Evolutionary conservation across 2,888 invertebrate species (phyloP).

Genomic region (Melanostoma scalare): DNA sequence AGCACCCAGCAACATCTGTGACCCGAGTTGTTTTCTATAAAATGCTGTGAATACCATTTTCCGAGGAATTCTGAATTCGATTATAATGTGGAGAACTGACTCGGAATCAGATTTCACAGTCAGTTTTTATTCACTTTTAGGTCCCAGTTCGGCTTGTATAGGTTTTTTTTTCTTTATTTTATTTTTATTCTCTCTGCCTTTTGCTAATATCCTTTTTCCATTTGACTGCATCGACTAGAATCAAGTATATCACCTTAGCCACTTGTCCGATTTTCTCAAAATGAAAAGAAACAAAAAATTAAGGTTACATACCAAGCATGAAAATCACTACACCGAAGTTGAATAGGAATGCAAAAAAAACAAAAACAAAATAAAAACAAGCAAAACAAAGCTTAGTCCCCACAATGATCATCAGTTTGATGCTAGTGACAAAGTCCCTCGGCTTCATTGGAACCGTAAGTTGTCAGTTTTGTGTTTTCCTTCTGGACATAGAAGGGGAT

Average conservation of each 20-base stretch:
- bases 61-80: slow-evolving; percentile 41
- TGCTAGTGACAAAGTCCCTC: slow-evolving; percentile 50
- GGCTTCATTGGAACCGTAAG: slow-evolving; percentile 44
- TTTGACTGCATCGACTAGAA: slow-evolving; percentile 56
- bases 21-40: slow-evolving; percentile 21
- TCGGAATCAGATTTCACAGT: slow-evolving; percentile 63
- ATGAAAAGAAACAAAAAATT: slow-evolving; percentile 4
- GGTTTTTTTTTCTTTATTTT: slow-evolving; percentile 1
- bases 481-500: slow-evolving; percentile 12
- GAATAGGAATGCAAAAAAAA: slow-evolving; percentile 54
- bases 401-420: slow-evolving; percentile 29
- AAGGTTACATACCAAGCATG: slow-evolving; percentile 58
- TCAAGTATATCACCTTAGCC: not conserved
- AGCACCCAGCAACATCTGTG: slow-evolving; percentile 23
- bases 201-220: slow-evolving; percentile 69
- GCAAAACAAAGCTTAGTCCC: slow-evolving; percentile 36
- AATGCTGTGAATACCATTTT: slow-evolving; percentile 24
- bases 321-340: slow-evolving; percentile 71
- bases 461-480: slow-evolving; percentile 28
- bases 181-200: slow-evolving; percentile 12
- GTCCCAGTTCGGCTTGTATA: not conserved
- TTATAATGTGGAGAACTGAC: slow-evolving; percentile 34
- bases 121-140: slow-evolving; percentile 53
- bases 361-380: slow-evolving; percentile 52
- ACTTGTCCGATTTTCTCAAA: slow-evolving; percentile 25